These are phyloP conservation scores for Onychomys leucogaster DNA, from an alignment of 2,797 vertebrate species.

Conservation along the genomic window DNA sequence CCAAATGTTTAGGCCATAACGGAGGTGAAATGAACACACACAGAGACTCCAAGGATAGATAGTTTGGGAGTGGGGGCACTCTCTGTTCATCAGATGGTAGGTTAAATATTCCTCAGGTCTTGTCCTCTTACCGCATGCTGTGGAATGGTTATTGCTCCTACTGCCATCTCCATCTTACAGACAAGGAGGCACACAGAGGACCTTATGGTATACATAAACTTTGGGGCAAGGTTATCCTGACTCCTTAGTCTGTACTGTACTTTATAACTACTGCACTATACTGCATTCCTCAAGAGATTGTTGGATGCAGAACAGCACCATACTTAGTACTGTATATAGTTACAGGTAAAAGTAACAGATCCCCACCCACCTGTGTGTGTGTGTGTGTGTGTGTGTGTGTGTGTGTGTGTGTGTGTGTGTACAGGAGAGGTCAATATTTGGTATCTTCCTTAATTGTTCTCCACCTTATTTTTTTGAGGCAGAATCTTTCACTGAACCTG, in stretches of 20 bases:
- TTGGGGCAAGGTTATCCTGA: not conserved
- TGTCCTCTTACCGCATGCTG: not conserved
- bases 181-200: not conserved
- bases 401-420: not conserved
- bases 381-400: not conserved
- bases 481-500: not conserved
- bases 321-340: not conserved
- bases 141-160: not conserved
- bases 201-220: not conserved
- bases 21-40: not conserved
- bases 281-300: not conserved
- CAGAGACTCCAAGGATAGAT: not conserved
- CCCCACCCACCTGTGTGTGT: not conserved
- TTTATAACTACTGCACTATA: not conserved
- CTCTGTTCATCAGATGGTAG: not conserved
- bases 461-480: not conserved
- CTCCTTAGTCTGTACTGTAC: not conserved
- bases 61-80: not conserved
- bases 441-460: not conserved
- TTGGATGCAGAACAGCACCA: not conserved
- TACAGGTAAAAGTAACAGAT: not conserved
- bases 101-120: not conserved
- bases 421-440: not conserved
- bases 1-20: not conserved
- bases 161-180: not conserved